A percentile compares a stretch with the other conserved stretches of the same genome.
Evolutionary conservation across 1,140 invertebrate species (phyloP).

Genomic region (Meloidogyne exigua): DNA sequence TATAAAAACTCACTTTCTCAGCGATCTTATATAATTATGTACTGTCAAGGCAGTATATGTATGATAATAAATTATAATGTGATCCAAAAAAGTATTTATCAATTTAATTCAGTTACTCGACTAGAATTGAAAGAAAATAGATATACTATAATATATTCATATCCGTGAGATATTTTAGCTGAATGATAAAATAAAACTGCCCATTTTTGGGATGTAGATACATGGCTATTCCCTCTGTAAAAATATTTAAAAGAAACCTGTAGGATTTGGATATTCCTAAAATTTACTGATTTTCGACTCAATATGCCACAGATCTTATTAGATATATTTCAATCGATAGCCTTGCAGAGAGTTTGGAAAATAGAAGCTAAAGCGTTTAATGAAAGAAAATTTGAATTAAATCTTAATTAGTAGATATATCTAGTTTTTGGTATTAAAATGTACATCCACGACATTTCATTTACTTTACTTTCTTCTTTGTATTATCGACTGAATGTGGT

Average conservation of each 20-base stretch:
- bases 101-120: not conserved
- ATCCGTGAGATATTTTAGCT: not conserved
- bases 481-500: constrained; percentile 20
- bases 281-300: too few relatives aligned
- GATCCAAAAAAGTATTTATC: too few relatives aligned
- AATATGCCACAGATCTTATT: not conserved
- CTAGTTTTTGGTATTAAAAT: not conserved
- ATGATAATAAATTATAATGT: too few relatives aligned
- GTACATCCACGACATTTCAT: not conserved
- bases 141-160: not conserved
- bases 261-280: too few relatives aligned
- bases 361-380: not conserved
- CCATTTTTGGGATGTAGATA: not conserved
- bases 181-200: not conserved
- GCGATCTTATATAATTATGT: too few relatives aligned
- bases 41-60: not conserved
- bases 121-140: not conserved
- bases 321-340: not conserved
- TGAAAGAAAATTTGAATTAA: not conserved
- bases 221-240: not conserved
- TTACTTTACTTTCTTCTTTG: constrained; percentile 2
- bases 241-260: too few relatives aligned
- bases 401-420: not conserved
- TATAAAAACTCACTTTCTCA: too few relatives aligned
- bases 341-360: not conserved